These are phyloP conservation scores for Euwallacea similis DNA, from an alignment of 1,140 invertebrate genomes.

Conservation along the genomic window DNA sequence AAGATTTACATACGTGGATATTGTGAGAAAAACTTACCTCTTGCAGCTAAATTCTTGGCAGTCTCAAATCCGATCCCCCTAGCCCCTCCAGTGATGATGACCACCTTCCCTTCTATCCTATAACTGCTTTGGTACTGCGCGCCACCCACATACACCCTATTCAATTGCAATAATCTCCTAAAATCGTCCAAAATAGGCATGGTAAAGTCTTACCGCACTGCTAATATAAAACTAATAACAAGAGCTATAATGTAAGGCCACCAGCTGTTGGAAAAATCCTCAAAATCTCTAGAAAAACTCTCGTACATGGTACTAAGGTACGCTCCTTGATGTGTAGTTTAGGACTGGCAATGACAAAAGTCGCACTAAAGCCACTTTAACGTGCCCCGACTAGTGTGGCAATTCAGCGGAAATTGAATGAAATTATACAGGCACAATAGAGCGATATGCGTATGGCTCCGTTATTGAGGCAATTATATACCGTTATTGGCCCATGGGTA, in stretches of 20 bases:
- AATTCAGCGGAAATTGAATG: not conserved
- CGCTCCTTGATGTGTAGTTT: not conserved
- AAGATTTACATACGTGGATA: too few species aligned
- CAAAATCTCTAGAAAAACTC: slow-evolving; percentile 28
- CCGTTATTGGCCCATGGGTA: too few species aligned
- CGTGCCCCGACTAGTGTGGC: not conserved
- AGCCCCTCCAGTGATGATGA: slow-evolving; percentile 65
- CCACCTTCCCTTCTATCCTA: slow-evolving; percentile 58
- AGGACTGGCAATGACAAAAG: not conserved
- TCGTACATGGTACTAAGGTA: slow-evolving; percentile 21
- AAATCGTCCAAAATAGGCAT: not conserved
- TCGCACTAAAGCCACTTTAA: not conserved
- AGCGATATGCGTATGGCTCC: too few species aligned
- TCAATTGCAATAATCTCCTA: not conserved
- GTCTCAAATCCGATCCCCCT: slow-evolving; percentile 63
- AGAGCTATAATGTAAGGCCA: slow-evolving; percentile 45
- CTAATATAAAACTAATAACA: slow-evolving; percentile 43
- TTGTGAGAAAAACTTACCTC: slow-evolving; percentile 46
- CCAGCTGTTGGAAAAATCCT: slow-evolving; percentile 39
- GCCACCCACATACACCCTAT: slow-evolving; percentile 54
- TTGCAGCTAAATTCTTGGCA: slow-evolving; percentile 56
- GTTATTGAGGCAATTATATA: too few species aligned
- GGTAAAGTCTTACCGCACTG: slow-evolving; percentile 42
- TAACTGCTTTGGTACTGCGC: slow-evolving; percentile 50
- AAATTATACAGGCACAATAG: not conserved